Evolutionary conservation across 2,888 invertebrate genomes (phyloP).

Genomic region (Priapulus caudatus): DNA sequence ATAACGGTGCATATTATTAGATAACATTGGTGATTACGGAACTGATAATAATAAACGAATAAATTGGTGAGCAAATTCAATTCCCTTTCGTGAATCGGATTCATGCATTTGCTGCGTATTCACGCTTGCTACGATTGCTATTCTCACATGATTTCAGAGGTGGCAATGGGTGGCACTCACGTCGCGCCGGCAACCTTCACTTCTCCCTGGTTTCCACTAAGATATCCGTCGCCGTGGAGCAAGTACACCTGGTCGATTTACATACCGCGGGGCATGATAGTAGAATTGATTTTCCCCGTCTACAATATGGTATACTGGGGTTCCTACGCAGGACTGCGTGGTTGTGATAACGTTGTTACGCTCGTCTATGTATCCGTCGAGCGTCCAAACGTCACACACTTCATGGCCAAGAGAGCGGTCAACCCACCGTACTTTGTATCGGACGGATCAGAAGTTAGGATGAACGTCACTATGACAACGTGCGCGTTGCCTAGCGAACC

Average conservation of each 20-base stretch:
- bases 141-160: slow-evolving; percentile 15
- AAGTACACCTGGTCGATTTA: slow-evolving; percentile 24
- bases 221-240: slow-evolving; percentile 25
- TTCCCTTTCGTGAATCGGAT: too few relatives aligned
- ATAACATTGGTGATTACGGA: too few relatives aligned
- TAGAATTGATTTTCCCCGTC: slow-evolving; percentile 27
- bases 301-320: slow-evolving; percentile 26
- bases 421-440: slow-evolving; percentile 25
- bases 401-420: neutral
- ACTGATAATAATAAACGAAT: too few relatives aligned
- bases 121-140: too few relatives aligned
- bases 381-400: slow-evolving; percentile 19
- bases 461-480: slow-evolving; percentile 23
- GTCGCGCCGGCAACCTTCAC: slow-evolving; percentile 21
- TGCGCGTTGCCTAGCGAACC: slow-evolving; percentile 22
- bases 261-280: slow-evolving; percentile 20
- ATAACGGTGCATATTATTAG: too few relatives aligned
- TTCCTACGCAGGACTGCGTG: slow-evolving; percentile 24
- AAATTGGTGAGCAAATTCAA: too few relatives aligned
- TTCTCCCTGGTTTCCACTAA: slow-evolving; percentile 21
- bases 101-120: too few relatives aligned
- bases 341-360: slow-evolving; percentile 22
- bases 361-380: slow-evolving; percentile 16
- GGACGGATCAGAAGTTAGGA: slow-evolving; percentile 22
- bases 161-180: slow-evolving; percentile 19